Evolutionary conservation across 2,797 vertebrate genomes (phyloP), one percentile per base, ranked within the genome.

Genomic region (Halcyon leucocephala): DNA sequence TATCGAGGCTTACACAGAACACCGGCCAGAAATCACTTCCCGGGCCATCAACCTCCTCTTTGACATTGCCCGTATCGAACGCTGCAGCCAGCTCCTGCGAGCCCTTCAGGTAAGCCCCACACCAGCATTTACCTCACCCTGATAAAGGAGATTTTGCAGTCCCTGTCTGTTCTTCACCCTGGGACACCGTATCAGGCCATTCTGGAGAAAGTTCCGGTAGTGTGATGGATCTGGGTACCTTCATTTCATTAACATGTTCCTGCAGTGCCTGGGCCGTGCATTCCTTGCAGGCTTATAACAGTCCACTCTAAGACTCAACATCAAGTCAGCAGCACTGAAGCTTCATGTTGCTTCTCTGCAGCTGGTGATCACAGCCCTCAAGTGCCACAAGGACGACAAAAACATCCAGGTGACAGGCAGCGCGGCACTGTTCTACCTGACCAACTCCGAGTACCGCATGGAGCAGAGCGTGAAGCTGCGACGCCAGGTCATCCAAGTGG

Each of bases 371-470:
- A 98, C 99, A 5, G 99, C 99, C 21, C 97, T 99, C 82, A 99
- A 99, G 97, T 99, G 99, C 97, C 99, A 99, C 97, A 99, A 99
- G 89, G 99, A 99, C 7, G 99, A 99, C 88, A 99, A 99, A 96
- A 99, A 99, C 95, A 99, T 99, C 87, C 99, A 99, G 97, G 99
- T 99, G 97, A 99, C 99, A 0, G 99, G 99, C 94, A 99, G 99
- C 0, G 99, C 99, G 0, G 99, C 99, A 0, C 99, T 99, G 28
- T 99, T 99, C 98, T 99, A 99, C 98, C 97, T 99, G 98, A 99
- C 99, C 89, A 99, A 99, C 93, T 99, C 99, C 0, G 99, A 99
- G 95, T 99, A 99, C 95, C 99, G 99, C 90, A 98, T 97, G 2
- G 99, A 99, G 95, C 99, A 99, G 98, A 99, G 99, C 0, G 97